These are phyloP conservation scores for Eupithecia pulchellata DNA, from an alignment of 2,888 invertebrate genomes.

Conservation along the genomic window DNA sequence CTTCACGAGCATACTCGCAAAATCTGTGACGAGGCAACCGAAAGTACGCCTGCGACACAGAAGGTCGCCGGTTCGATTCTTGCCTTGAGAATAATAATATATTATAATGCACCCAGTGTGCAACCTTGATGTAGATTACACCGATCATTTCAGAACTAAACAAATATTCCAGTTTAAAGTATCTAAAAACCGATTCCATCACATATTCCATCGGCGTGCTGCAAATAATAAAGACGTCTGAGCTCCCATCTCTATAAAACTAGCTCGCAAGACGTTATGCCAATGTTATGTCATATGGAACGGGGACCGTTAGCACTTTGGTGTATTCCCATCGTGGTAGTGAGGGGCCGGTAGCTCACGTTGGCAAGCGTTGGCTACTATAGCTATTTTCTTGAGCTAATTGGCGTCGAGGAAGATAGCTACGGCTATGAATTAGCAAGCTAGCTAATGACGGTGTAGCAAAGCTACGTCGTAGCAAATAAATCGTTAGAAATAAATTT, in stretches of 20 bases:
- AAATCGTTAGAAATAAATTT: too few species aligned
- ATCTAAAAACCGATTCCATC: conserved; percentile 21
- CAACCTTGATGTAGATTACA: too few species aligned
- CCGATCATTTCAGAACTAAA: not conserved
- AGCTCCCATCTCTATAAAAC: conserved; percentile 44
- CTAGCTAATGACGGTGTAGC: not conserved
- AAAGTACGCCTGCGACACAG: too few species aligned
- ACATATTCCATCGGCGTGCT: conserved; percentile 29
- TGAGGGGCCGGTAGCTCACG: conserved; percentile 3
- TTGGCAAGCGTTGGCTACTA: not conserved
- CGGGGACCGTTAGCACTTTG: conserved; percentile 59
- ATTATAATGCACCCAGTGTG: too few species aligned
- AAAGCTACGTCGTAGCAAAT: not conserved
- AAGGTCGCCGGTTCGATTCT: too few species aligned
- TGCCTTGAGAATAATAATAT: too few species aligned
- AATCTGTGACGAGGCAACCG: too few species aligned
- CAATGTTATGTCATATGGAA: conserved; percentile 49
- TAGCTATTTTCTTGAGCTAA: not conserved
- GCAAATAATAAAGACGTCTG: conserved; percentile 33
- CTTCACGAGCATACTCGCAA: too few species aligned
- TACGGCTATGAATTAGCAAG: not conserved
- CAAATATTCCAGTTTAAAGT: not conserved
- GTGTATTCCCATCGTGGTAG: conserved; percentile 56
- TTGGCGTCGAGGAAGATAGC: not conserved
- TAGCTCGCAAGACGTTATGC: conserved; percentile 47